These are phyloP conservation scores for Nycticebus coucang DNA, from an alignment of 2,113 vertebrate genomes.

Conservation along the genomic window DNA sequence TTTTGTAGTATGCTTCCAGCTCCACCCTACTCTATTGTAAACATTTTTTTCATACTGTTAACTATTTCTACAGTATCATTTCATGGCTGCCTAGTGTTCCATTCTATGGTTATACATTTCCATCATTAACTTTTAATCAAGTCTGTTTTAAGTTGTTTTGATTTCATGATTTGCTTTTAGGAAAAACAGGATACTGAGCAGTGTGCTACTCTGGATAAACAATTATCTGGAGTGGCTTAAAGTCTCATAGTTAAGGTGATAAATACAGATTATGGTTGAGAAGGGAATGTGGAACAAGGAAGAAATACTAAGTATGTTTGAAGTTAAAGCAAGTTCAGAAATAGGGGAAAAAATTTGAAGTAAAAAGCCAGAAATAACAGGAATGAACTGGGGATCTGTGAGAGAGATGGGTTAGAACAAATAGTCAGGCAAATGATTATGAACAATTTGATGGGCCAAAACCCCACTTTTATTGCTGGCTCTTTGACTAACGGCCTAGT, in stretches of 20 bases:
- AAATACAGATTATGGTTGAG: neutral
- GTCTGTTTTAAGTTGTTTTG: conserved; percentile 13
- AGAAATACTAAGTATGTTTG: neutral
- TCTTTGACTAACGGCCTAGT: neutral
- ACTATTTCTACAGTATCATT: neutral
- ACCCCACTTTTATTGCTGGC: neutral
- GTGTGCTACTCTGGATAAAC: neutral
- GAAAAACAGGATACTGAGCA: neutral
- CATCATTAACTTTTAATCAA: neutral
- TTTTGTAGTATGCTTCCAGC: neutral
- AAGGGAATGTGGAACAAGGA: neutral
- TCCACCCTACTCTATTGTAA: neutral
- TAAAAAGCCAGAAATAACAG: neutral
- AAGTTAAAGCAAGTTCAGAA: conserved; percentile 10
- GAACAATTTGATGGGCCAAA: neutral
- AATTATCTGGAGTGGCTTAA: neutral
- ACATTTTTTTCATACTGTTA: neutral
- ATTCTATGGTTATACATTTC: neutral
- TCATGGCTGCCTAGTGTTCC: neutral
- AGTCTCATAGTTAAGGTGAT: neutral
- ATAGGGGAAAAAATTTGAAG: neutral
- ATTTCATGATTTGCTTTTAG: neutral
- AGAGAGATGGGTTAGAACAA: neutral
- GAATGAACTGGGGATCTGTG: neutral
- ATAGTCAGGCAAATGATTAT: neutral